These are phyloP conservation scores for Papilio elwesi DNA, from an alignment of 2,888 invertebrate genomes.

Conservation along the genomic window DNA sequence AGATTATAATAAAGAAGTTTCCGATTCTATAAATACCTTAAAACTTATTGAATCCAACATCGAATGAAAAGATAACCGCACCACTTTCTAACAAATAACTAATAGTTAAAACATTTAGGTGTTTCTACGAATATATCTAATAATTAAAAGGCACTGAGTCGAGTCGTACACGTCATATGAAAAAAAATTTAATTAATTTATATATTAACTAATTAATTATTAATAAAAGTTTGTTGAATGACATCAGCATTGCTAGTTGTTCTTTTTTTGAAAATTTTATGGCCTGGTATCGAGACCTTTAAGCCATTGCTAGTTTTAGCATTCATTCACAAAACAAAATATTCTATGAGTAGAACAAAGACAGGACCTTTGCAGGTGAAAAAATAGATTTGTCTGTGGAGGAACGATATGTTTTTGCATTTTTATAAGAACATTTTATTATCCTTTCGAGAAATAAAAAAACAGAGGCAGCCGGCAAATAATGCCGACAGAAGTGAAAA, in stretches of 20 bases:
- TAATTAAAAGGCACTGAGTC: constrained; percentile 36
- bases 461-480: no score
- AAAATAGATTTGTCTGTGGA: no score
- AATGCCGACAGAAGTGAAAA: no score
- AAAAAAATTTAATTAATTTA: not conserved
- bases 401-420: no score
- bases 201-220: not conserved
- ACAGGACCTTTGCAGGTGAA: no score
- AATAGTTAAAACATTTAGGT: constrained; percentile 20
- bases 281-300: no score
- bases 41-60: constrained; percentile 18
- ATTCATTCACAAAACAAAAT: no score
- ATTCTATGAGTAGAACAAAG: no score
- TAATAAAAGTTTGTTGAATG: not conserved
- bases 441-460: no score
- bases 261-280: constrained; percentile 8
- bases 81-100: constrained; percentile 23
- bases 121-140: constrained; percentile 17
- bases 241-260: not conserved
- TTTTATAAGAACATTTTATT: no score
- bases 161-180: constrained; percentile 14
- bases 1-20: not conserved
- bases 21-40: constrained; percentile 7
- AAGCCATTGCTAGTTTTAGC: no score
- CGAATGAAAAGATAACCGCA: constrained; percentile 4